Evolutionary conservation across 2,888 invertebrate species (phyloP), one percentile per base, ranked within the genome.

Genomic region (Ophion obscuratus): DNA sequence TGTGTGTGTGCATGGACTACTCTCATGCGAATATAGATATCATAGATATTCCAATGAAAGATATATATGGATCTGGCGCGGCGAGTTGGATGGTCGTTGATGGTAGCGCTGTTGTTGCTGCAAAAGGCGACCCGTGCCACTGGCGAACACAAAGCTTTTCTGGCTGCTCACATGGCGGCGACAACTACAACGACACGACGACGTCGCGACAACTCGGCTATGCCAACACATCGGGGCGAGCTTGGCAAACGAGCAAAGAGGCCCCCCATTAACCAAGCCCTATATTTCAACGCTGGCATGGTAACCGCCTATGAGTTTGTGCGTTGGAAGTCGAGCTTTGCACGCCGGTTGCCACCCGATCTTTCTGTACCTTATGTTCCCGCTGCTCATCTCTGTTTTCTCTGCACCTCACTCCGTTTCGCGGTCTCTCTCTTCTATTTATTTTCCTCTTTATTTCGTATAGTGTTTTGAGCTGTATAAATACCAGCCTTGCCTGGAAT

Each of bases 231-330:
- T 67, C 62, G 73, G 68, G 68, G 47, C 77, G 59, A 47, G 67
- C 67, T 73, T 61, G 62, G 74, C 83, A 44, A 83, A 74, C 78
- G 78, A 83, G 78, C 74, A 74, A 78, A 79, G 74, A 78, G 74
- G 31, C 47, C 70, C 47, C 27, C 78, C 77, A 74, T 79, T 83
- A 67, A 47, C 66, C 53, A 17, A 61, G 67, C 83, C 47, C 73
- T 68, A 73, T 73, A 74, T 83, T 79, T 74, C 74, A 74, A 79
- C 62, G 53, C 68, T 68, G 78, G 67, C 53, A 40, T 79, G 76
- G 78, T 68, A 78, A 78, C 78, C 68, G 61, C 78, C 78, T 70
- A 68, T 20, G 78, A 68, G 68, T 77, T 67, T 36, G 66, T 67
- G 76, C 36, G 76, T 66, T 57, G 66, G 20, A 76, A 53, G 67